Evolutionary conservation across 2,113 vertebrate genomes (phyloP).

Genomic region (Nymphicus hollandicus): DNA sequence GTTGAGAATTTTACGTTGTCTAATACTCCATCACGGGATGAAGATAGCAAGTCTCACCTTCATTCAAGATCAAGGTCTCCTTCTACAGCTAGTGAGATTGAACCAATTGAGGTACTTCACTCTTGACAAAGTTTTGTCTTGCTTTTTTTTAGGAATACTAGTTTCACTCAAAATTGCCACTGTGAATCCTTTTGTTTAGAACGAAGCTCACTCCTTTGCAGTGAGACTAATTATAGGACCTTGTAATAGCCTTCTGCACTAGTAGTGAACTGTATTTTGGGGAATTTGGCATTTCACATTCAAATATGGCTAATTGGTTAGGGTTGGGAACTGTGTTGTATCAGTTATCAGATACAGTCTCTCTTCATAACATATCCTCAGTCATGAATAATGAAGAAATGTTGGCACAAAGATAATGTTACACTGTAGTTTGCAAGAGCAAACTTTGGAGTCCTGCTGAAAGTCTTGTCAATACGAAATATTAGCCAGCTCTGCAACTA

Average conservation of each 20-base stretch:
- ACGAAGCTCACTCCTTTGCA: neutral
- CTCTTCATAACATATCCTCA: neutral
- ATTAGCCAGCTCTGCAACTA: neutral
- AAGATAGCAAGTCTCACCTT: slow-evolving; percentile 83
- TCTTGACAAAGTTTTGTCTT: neutral
- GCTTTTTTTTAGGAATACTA: neutral
- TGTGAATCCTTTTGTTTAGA: neutral
- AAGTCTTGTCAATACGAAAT: neutral
- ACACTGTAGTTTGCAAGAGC: neutral
- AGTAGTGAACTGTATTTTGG: neutral
- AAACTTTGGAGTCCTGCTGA: neutral
- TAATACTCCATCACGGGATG: slow-evolving; percentile 86
- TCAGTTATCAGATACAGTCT: neutral
- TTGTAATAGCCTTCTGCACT: neutral
- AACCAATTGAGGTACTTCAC: slow-evolving; percentile 84
- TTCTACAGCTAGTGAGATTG: slow-evolving; percentile 88
- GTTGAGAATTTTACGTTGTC: slow-evolving; percentile 89
- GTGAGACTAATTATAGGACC: neutral
- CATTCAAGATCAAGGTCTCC: slow-evolving; percentile 88
- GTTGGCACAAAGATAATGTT: neutral
- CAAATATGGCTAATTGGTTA: neutral
- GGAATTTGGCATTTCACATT: neutral
- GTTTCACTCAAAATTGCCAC: neutral
- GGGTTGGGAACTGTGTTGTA: neutral
- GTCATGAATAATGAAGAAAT: neutral